Evolutionary conservation across 1,140 invertebrate genomes (phyloP).

Genomic region (Formica exsecta): DNA sequence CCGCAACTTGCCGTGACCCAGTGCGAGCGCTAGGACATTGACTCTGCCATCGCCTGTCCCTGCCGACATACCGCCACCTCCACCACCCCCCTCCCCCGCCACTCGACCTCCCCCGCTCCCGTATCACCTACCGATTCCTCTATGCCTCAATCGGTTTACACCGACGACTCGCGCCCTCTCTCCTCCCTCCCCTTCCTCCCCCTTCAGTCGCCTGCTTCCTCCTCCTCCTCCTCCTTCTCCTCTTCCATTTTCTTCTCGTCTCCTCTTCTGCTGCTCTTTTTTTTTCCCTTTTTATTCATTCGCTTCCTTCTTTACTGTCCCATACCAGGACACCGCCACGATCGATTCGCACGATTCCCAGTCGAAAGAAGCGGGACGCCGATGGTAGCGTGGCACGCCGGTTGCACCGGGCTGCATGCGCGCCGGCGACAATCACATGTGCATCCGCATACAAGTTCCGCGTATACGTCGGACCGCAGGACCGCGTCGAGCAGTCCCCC

Average conservation of each 20-base stretch:
- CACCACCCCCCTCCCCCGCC: slow-evolving; percentile 75
- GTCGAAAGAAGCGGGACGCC: slow-evolving; percentile 63
- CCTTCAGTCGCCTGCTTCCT: background rate
- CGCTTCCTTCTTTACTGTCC: slow-evolving; percentile 72
- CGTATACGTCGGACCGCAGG: slow-evolving; percentile 46
- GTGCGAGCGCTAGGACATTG: slow-evolving; percentile 87
- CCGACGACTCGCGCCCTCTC: slow-evolving; percentile 65
- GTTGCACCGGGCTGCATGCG: slow-evolving; percentile 40
- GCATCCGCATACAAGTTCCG: slow-evolving; percentile 61
- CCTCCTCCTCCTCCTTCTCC: background rate
- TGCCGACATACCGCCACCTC: slow-evolving; percentile 64
- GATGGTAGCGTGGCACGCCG: slow-evolving; percentile 52
- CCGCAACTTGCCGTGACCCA: slow-evolving; percentile 87
- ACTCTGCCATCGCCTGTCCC: slow-evolving; percentile 84
- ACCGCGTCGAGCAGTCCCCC: slow-evolving; percentile 49
- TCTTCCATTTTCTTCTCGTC: slow-evolving; percentile 42
- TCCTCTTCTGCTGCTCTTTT: slow-evolving; percentile 46
- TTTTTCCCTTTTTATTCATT: slow-evolving; percentile 70
- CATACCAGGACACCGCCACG: slow-evolving; percentile 62
- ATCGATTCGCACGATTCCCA: slow-evolving; percentile 71
- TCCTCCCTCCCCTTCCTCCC: background rate
- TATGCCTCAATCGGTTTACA: slow-evolving; percentile 80
- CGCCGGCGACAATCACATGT: slow-evolving; percentile 52
- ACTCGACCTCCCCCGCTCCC: slow-evolving; percentile 82
- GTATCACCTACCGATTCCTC: slow-evolving; percentile 84